A percentile compares a stretch with the other conserved stretches of the same genome.
phyloP scores from a whole-genome alignment of 2,113 vertebrate species.

The Tupaia chinensis region DNA sequence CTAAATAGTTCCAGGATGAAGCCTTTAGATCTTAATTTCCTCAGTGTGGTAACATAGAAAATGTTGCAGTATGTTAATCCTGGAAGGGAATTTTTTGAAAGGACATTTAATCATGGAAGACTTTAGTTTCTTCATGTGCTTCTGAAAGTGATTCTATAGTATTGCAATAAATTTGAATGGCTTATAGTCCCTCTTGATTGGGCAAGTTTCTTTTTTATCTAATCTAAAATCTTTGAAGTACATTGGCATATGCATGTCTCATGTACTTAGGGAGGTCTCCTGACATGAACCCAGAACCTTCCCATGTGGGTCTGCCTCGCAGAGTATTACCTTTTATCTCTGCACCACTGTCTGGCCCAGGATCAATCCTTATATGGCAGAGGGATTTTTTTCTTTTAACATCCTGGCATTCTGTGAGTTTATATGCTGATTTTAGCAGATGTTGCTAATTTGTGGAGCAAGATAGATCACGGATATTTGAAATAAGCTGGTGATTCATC shows the following conservation, averaged over 20 bases:
- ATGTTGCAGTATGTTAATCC: conserved; percentile 37
- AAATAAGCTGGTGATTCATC: conserved; percentile 45
- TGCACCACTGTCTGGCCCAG: too few relatives aligned
- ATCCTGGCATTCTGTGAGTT: background rate
- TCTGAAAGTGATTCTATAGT: conserved; percentile 50
- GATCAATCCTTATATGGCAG: background rate
- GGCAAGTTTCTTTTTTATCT: conserved; percentile 35
- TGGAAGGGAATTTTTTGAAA: conserved; percentile 50
- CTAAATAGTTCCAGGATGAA: conserved; percentile 9
- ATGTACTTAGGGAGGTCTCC: too few relatives aligned
- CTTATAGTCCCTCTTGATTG: conserved; percentile 31
- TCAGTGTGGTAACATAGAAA: conserved; percentile 49
- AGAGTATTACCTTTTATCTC: too few relatives aligned
- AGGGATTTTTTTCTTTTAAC: background rate
- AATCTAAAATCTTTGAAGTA: conserved; percentile 30
- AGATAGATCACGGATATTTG: conserved; percentile 3
- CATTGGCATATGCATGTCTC: too few relatives aligned
- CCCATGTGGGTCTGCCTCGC: too few relatives aligned
- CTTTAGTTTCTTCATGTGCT: conserved; percentile 31
- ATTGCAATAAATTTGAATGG: conserved; percentile 53
- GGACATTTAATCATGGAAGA: conserved; percentile 67
- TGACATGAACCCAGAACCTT: too few relatives aligned
- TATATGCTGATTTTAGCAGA: conserved; percentile 17
- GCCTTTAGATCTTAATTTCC: conserved; percentile 34
- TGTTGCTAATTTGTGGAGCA: conserved; percentile 20